Evolutionary conservation across 2,113 vertebrate genomes (phyloP).

Genomic region (Notiomystis cincta): DNA sequence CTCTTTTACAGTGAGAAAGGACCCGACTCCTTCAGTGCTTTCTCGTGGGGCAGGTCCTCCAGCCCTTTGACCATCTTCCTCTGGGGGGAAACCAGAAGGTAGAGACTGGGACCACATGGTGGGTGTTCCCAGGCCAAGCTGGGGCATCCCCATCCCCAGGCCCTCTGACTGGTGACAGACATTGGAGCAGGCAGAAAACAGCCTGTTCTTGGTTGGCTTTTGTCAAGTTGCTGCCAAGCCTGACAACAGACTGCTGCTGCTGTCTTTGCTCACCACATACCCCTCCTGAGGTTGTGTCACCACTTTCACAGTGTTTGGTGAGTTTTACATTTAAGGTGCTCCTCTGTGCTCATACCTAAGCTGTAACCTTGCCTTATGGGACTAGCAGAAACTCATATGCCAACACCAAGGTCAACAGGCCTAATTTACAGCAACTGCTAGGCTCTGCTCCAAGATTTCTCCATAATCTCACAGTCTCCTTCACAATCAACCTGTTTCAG

Average conservation of each 20-base stretch:
- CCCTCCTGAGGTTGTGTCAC: background rate
- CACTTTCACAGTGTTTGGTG: background rate
- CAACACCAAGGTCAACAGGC: background rate
- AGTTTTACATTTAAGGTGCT: background rate
- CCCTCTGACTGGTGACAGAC: background rate
- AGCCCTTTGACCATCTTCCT: background rate
- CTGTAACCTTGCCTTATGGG: background rate
- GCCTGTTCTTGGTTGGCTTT: background rate
- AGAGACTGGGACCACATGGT: accelerated
- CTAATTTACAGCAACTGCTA: background rate
- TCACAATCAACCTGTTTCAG: background rate
- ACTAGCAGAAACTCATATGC: background rate
- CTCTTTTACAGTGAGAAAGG: background rate
- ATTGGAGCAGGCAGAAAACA: background rate
- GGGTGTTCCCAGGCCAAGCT: background rate
- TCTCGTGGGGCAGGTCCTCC: background rate
- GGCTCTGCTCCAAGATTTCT: background rate
- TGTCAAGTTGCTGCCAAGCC: background rate
- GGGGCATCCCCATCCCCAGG: background rate
- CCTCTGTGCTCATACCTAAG: background rate
- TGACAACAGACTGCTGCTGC: accelerated
- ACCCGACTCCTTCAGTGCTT: background rate
- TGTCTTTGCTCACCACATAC: background rate
- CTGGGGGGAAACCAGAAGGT: background rate
- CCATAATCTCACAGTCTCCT: background rate